Percentiles rank a stretch among this genome's conserved stretches.
Conservation (phyloP, 1,140 invertebrate genomes). For the Penaeus vannamei region DNA sequence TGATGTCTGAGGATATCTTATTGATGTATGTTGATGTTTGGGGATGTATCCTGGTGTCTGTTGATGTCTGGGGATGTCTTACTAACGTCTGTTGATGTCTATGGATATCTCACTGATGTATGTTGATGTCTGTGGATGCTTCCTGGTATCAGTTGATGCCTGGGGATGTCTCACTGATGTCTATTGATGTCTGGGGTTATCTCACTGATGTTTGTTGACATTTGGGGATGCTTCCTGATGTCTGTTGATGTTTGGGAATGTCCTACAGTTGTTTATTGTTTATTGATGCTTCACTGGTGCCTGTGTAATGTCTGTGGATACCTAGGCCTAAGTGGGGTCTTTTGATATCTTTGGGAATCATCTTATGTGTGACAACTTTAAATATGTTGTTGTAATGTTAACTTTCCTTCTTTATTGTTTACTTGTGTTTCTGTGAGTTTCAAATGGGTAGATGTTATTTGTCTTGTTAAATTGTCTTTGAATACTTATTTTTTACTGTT, state of each 20-base stretch:
- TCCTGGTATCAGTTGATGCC: background rate
- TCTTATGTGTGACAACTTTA: no score
- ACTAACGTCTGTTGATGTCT: background rate
- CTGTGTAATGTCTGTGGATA: background rate
- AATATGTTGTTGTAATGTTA: no score
- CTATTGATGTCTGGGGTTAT: background rate
- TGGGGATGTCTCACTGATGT: background rate
- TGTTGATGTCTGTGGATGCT: background rate
- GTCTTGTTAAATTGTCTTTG: no score
- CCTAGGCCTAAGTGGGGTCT: background rate
- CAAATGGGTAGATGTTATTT: no score
- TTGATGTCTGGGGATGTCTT: background rate
- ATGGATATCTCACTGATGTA: background rate
- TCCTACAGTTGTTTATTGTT: no score
- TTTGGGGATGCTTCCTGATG: background rate
- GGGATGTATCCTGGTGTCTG: background rate
- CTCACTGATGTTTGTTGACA: background rate
- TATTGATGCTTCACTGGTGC: background rate
- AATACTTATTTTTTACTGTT: no score
- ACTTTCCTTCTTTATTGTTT: no score
- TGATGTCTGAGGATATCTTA: background rate
- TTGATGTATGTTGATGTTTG: background rate
- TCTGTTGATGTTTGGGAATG: background rate
- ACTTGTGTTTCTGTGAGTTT: no score
- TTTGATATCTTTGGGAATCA: no score